Conservation (phyloP, 2,888 invertebrate species). For the Drosophila fungiperda region DNA sequence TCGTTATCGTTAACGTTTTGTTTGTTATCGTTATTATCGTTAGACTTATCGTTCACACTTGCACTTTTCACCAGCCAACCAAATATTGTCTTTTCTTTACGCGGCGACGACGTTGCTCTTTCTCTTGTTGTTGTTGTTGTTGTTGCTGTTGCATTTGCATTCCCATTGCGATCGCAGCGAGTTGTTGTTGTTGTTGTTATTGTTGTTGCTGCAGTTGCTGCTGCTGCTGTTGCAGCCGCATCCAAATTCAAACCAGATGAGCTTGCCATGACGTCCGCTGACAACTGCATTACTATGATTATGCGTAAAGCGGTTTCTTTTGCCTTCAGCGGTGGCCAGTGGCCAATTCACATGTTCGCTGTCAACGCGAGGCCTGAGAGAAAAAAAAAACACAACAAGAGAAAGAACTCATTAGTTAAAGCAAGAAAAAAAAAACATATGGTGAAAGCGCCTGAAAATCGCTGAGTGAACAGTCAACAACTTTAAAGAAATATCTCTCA, state of each 20-base stretch:
- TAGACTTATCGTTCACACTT: conserved; percentile 48
- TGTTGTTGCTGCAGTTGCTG: not conserved
- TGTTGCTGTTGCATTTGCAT: conserved; percentile 25
- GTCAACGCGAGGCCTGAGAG: conserved; percentile 57
- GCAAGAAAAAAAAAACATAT: conserved; percentile 11
- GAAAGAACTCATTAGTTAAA: conserved; percentile 10
- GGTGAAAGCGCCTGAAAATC: conserved; percentile 48
- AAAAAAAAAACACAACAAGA: conserved; percentile 32
- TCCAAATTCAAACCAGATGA: conserved; percentile 40
- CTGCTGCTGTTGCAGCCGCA: conserved; percentile 22
- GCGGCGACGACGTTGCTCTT: conserved; percentile 43
- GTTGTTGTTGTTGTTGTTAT: conserved; percentile 6
- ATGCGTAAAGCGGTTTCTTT: conserved; percentile 24
- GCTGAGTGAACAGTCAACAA: not conserved
- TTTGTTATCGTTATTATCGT: conserved; percentile 42
- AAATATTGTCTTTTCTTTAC: conserved; percentile 81
- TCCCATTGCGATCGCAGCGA: conserved; percentile 58
- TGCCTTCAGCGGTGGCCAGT: conserved; percentile 35
- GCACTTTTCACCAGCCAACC: conserved; percentile 81
- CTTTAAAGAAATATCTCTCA: conserved; percentile 13
- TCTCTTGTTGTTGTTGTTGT: conserved; percentile 16
- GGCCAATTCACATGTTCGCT: conserved; percentile 57
- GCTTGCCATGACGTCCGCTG: conserved; percentile 41
- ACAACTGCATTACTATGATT: conserved; percentile 35
- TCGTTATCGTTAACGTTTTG: conserved; percentile 29